A percentile compares a stretch with the other conserved stretches of the same genome.
phyloP scores from a whole-genome alignment of 1,140 invertebrate genomes.

The Lucilia cuprina region DNA sequence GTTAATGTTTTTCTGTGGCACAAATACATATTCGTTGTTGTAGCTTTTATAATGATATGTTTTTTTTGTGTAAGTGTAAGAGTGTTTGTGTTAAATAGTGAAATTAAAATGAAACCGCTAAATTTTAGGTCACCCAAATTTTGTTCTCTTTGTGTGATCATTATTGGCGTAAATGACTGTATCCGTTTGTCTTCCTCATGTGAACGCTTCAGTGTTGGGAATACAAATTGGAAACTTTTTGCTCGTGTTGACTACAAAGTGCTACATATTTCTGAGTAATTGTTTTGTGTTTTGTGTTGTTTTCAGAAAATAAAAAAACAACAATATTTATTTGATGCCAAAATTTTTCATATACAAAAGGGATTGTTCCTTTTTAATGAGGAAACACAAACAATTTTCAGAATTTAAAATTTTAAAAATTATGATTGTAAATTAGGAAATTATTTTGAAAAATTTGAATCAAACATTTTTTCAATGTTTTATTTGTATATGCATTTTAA shows the following conservation, averaged over 20 bases:
- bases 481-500: no score
- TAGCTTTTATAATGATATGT: neutral
- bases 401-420: no score
- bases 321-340: no score
- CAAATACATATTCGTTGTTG: neutral
- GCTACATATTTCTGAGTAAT: no score
- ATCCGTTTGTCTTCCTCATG: neutral
- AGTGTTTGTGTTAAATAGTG: neutral
- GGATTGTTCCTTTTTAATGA: no score
- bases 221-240: neutral
- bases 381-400: no score
- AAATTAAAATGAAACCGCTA: conserved; percentile 3
- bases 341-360: no score
- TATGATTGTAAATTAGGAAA: no score
- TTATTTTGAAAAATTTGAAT: no score
- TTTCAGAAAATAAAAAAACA: no score
- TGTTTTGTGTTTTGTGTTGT: no score
- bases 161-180: neutral
- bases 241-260: neutral
- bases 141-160: neutral
- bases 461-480: no score
- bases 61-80: neutral
- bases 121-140: conserved; percentile 15
- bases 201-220: neutral
- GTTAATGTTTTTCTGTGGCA: neutral